Conservation (phyloP, 2,888 invertebrate species). For the Lacanobia oleracea region DNA sequence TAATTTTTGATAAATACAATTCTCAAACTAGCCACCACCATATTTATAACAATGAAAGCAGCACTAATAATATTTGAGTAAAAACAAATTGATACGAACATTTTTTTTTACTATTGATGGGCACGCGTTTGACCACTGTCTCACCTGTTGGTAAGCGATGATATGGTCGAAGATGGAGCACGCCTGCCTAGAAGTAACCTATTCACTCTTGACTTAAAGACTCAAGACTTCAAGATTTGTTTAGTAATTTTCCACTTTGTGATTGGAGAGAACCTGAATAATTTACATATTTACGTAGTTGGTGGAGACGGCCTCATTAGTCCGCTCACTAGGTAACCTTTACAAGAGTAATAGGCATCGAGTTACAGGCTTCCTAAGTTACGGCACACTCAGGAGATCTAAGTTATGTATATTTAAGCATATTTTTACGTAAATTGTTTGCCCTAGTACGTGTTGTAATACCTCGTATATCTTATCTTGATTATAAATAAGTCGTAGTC, state of each 20-base stretch:
- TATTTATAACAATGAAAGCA: slow-evolving; percentile 1
- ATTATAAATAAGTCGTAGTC: not conserved
- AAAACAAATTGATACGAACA: slow-evolving; percentile 13
- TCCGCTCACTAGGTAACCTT: not conserved
- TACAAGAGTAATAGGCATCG: slow-evolving; percentile 10
- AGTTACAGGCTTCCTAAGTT: slow-evolving; percentile 15
- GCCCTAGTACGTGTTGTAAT: not conserved
- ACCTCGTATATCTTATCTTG: not conserved
- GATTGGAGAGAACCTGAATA: not conserved
- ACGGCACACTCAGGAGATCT: not conserved
- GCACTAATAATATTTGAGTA: slow-evolving; percentile 4
- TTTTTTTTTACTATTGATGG: not conserved
- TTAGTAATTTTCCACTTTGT: slow-evolving; percentile 10
- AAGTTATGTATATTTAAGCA: not conserved
- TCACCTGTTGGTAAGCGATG: no score
- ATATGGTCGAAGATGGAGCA: no score
- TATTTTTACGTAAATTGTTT: not conserved
- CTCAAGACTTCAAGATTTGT: no score
- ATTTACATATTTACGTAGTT: slow-evolving; percentile 3
- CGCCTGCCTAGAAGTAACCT: no score
- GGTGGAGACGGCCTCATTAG: not conserved
- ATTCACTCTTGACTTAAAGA: no score
- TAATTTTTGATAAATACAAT: slow-evolving; percentile 1
- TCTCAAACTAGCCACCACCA: no score
- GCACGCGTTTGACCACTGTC: no score